phyloP scores from a whole-genome alignment of 2,797 vertebrate genomes.

The Malacoraja senta region DNA sequence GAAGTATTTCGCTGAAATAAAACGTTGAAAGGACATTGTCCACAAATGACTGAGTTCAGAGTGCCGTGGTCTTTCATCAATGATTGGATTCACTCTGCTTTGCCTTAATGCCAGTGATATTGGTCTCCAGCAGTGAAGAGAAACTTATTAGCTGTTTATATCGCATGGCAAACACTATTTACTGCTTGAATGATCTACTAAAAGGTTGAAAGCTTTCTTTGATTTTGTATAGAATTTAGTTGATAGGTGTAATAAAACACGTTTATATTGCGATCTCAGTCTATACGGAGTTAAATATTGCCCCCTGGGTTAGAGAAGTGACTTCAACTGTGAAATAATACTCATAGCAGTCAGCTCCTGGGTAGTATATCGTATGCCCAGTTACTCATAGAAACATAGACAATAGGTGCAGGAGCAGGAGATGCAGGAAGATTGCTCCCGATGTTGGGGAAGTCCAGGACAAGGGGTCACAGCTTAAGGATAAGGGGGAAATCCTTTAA shows the following conservation, averaged over 20 bases:
- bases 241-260: constrained; percentile 14
- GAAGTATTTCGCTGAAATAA: background rate
- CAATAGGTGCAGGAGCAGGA: no score
- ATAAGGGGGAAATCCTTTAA: no score
- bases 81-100: background rate
- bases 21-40: background rate
- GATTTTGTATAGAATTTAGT: constrained; percentile 27
- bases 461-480: no score
- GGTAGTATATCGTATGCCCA: background rate
- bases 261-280: background rate
- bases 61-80: background rate
- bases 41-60: background rate
- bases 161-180: background rate
- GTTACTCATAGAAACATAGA: background rate
- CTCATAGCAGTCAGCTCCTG: background rate
- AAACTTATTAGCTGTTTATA: constrained; percentile 16
- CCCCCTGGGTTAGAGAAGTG: constrained; percentile 5
- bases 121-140: background rate
- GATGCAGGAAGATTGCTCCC: no score
- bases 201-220: constrained; percentile 30
- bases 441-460: no score
- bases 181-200: constrained; percentile 8
- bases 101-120: background rate
- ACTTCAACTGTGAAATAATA: constrained; percentile 31
- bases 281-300: background rate